Base-by-base conservation (phyloP, 2,888 invertebrate genomes). In the Eupsilia transversa region DNA sequence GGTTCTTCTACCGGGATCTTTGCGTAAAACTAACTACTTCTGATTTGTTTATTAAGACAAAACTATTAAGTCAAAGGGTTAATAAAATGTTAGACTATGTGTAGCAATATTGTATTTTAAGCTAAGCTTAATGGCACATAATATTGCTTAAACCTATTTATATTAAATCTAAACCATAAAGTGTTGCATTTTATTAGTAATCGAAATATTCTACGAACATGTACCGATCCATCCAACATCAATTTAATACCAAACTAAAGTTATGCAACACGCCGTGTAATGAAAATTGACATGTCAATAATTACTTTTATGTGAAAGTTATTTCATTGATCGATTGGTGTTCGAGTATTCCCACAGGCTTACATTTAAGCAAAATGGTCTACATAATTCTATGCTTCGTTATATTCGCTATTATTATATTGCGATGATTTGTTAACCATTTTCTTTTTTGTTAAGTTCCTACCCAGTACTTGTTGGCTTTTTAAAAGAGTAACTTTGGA, bases 271-370 rank as follows among this genome's bases (percentile, higher is more conserved):
- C 61, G 67, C 64, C 52, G 14, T n/a, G n/a, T 77, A 78, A 78
- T 82, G 82, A 77, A 78, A 78, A 77, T 82, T 78, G 78, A 67
- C 82, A 56, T 23, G 52, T 33, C 35, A 77, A 67, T 77, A 77
- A 82, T 82, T 67, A 78, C 52, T 77, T 77, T 82, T 76, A 82
- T 67, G 30, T 52, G 56, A n/a, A 57, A 77, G 77, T 63, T 77
- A 77, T 63, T 66, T n/a, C 12, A 69, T 61, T 82, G 78, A 82
- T 78, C 77, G 83, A 78, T 78, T 52, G 56, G 12, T 52, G 20
- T 54, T 14, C 33, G 46, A 59, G 46, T 60, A 60, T 14, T 73
- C 43, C 80, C 52, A 41, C 3, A 38, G 23, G 60, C 54, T 60
- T 9, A 38, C 9, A 33, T 23, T 12, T 43, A 38, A 60, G 20